phyloP scores from a whole-genome alignment of 2,113 vertebrate species.

The Oncorhynchus mykiss region DNA sequence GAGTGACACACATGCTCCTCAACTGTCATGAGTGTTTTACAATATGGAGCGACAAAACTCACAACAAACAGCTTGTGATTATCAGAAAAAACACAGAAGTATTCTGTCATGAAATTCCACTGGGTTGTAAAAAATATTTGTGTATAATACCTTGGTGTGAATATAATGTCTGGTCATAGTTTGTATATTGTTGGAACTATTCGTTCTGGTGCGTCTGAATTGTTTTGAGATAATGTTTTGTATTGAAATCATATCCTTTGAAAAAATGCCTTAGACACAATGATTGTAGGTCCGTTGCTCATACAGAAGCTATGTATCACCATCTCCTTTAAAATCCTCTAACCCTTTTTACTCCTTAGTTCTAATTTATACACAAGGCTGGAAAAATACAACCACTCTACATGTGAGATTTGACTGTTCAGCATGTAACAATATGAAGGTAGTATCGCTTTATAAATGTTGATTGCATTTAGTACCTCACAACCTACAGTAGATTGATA shows the following conservation, averaged over 20 bases:
- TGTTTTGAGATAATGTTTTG: not conserved
- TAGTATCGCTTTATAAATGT: not conserved
- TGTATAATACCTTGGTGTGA: constrained; percentile 55
- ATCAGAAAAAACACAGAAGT: constrained; percentile 49
- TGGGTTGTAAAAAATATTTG: constrained; percentile 61
- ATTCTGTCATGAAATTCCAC: constrained; percentile 46
- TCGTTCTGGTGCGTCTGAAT: not conserved
- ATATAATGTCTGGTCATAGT: constrained; percentile 41
- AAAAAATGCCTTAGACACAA: not conserved
- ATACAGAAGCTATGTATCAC: too few relatives aligned
- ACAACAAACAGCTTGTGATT: constrained; percentile 38
- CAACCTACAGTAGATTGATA: not conserved
- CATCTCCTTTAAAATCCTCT: too few relatives aligned
- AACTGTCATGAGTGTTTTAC: not conserved
- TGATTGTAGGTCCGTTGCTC: not conserved
- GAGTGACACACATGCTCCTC: not conserved
- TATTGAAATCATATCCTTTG: not conserved
- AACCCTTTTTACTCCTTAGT: too few relatives aligned
- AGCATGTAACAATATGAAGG: not conserved
- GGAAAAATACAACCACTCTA: too few relatives aligned
- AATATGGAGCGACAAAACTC: constrained; percentile 47
- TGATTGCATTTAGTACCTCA: not conserved
- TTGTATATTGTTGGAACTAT: not conserved
- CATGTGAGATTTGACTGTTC: not conserved
- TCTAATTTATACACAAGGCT: too few relatives aligned